phyloP scores from a whole-genome alignment of 2,797 vertebrate genomes.

The Chanos chanos region DNA sequence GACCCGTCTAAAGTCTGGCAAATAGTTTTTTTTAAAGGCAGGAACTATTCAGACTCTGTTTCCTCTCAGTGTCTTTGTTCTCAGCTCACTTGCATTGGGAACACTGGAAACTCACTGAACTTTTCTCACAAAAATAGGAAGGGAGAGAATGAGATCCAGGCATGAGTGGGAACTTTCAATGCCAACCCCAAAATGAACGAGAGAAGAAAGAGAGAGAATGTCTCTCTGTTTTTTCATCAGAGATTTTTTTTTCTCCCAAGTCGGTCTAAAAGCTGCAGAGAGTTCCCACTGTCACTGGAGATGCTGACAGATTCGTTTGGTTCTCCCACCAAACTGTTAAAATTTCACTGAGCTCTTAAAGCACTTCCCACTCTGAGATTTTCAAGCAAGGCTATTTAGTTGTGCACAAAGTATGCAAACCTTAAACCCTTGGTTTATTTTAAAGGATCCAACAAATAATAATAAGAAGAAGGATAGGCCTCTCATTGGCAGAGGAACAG shows the following conservation, averaged over 20 bases:
- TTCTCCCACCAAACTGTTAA: slow-evolving; percentile 1
- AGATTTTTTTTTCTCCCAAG: neutral
- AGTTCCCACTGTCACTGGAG: slow-evolving; percentile 3
- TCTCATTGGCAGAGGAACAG: slow-evolving; percentile 45
- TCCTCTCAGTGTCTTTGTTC: neutral
- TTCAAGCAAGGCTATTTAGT: slow-evolving; percentile 17
- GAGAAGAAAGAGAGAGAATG: neutral
- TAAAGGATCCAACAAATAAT: slow-evolving; percentile 9
- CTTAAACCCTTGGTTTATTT: slow-evolving; percentile 24
- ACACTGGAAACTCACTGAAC: neutral
- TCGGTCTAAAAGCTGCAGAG: neutral
- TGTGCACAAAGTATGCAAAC: slow-evolving; percentile 42
- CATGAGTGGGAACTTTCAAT: no score
- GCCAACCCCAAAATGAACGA: neutral
- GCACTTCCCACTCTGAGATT: slow-evolving; percentile 17
- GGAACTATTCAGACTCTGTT: neutral
- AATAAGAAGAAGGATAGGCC: slow-evolving; percentile 51
- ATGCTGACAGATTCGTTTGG: slow-evolving; percentile 40
- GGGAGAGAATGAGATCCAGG: neutral
- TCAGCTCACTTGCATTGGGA: neutral
- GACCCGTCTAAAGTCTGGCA: neutral
- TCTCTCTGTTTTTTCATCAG: neutral
- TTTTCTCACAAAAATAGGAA: neutral
- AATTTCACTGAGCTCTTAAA: slow-evolving; percentile 19
- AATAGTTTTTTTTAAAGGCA: neutral